Evolutionary conservation across 2,797 vertebrate genomes (phyloP).

Genomic region (Lacerta bilineata): DNA sequence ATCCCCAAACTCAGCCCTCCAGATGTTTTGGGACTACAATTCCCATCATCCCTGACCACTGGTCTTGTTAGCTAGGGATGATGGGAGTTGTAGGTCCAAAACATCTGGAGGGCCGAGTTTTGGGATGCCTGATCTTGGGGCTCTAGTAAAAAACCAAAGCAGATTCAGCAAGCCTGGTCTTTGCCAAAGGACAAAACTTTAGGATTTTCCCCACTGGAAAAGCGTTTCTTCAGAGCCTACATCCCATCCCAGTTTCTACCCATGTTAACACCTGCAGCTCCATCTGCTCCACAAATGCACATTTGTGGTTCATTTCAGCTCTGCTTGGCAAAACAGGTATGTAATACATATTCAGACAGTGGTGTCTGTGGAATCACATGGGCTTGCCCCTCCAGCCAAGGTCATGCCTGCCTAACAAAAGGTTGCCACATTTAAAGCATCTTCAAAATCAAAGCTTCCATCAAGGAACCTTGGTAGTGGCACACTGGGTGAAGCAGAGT

Average conservation of each 20-base stretch:
- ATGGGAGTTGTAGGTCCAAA: too few species aligned
- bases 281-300: too few species aligned
- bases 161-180: too few species aligned
- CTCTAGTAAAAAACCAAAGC: too few species aligned
- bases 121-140: too few species aligned
- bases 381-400: too few species aligned
- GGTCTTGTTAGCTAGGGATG: too few species aligned
- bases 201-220: background rate
- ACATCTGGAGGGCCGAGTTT: too few species aligned
- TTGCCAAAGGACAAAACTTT: background rate
- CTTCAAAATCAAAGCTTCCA: background rate
- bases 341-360: background rate
- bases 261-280: background rate
- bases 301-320: background rate
- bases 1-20: too few species aligned
- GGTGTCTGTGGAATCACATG: background rate
- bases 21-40: too few species aligned
- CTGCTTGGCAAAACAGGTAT: background rate
- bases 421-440: too few species aligned
- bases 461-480: background rate
- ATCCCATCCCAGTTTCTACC: background rate
- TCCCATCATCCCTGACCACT: too few species aligned
- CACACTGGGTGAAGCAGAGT: background rate
- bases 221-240: background rate
- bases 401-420: background rate